A percentile compares a stretch with the other conserved stretches of the same genome.
Conservation (phyloP, 2,113 vertebrate genomes). For the Brevimyrus niger region DNA sequence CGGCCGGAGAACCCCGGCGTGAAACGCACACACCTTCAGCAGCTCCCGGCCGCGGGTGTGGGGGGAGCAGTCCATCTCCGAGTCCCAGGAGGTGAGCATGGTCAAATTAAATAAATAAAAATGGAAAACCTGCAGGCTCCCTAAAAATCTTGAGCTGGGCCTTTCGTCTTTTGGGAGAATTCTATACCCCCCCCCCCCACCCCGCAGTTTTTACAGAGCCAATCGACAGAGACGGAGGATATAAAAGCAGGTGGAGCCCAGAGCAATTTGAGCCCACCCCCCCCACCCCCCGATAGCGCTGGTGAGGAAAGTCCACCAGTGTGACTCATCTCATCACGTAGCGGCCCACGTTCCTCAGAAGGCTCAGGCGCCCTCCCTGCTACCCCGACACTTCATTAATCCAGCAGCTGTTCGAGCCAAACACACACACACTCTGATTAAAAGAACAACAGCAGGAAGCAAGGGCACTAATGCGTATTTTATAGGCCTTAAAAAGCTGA, state of each 20-base stretch:
- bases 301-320: background rate
- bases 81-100: background rate
- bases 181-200: background rate
- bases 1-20: background rate
- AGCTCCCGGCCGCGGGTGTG: background rate
- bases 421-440: background rate
- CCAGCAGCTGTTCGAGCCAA: background rate
- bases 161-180: conserved; percentile 11
- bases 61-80: background rate
- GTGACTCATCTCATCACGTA: background rate
- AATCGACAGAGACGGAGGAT: background rate
- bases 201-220: background rate
- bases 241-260: background rate
- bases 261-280: background rate
- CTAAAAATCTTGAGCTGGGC: background rate
- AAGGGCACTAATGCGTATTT: background rate
- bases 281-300: background rate
- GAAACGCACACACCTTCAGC: background rate
- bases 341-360: background rate
- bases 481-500: background rate
- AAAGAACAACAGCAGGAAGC: background rate
- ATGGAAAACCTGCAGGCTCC: background rate
- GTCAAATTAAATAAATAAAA: background rate
- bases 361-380: background rate
- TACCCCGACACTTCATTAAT: background rate